A percentile compares a stretch with the other conserved stretches of the same genome.
These are phyloP conservation scores for Heterohyrax brucei DNA, from an alignment of 2,797 vertebrate genomes.

Conservation along the genomic window DNA sequence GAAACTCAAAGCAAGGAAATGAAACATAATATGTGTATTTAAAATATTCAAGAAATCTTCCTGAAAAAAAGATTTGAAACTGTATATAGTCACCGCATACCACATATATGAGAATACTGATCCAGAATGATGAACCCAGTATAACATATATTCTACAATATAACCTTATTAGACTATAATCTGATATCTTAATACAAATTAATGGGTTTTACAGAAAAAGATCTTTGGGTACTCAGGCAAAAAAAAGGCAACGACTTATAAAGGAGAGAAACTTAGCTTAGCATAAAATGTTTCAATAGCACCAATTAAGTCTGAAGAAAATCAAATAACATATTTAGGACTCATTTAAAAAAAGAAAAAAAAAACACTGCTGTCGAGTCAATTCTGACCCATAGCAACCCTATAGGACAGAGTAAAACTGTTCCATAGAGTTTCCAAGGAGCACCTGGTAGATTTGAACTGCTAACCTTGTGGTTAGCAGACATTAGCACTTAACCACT, in stretches of 20 bases:
- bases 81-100: not conserved
- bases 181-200: not conserved
- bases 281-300: conserved; percentile 9
- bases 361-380: too few species aligned
- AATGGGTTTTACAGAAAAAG: conserved; percentile 27
- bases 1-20: not conserved
- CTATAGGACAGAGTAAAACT: too few species aligned
- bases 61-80: not conserved
- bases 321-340: conserved; percentile 18
- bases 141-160: not conserved
- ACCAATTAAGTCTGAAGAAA: conserved; percentile 6
- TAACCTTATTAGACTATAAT: too few species aligned
- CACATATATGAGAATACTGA: not conserved
- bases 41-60: conserved; percentile 20
- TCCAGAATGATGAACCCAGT: not conserved
- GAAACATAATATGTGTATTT: not conserved
- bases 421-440: too few species aligned
- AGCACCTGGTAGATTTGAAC: too few species aligned
- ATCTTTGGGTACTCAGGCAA: conserved; percentile 4
- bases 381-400: too few species aligned
- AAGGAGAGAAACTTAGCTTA: conserved; percentile 21
- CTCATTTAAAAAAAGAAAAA: not conserved
- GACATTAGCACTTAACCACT: too few species aligned
- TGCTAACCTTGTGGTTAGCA: too few species aligned
- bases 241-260: conserved; percentile 32